Evolutionary conservation across 2,113 vertebrate genomes (phyloP).

Genomic region (Pterocles gutturalis): DNA sequence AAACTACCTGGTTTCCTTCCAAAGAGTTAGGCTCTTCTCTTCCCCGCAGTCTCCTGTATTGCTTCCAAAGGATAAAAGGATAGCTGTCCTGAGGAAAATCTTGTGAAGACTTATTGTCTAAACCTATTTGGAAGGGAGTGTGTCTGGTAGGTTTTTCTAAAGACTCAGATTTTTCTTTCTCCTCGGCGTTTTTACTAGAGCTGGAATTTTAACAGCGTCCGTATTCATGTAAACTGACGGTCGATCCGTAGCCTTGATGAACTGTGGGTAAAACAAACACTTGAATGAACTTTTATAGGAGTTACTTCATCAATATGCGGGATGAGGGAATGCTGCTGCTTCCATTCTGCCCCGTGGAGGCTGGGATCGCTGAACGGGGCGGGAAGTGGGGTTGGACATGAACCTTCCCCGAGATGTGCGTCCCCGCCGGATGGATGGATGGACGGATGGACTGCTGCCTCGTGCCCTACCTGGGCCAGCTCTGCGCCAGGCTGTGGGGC

Average conservation of each 20-base stretch:
- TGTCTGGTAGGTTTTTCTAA: background rate
- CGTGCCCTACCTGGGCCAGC: background rate
- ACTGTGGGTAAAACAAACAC: background rate
- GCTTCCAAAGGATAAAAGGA: background rate
- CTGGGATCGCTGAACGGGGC: background rate
- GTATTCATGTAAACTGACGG: background rate
- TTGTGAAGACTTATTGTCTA: background rate
- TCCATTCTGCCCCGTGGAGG: background rate
- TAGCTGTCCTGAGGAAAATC: background rate
- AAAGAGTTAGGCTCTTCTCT: background rate
- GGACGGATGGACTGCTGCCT: background rate
- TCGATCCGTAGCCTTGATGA: background rate
- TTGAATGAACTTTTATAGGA: background rate
- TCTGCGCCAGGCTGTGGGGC: background rate
- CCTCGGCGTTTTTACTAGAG: background rate
- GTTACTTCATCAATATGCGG: background rate
- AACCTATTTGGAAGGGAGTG: background rate
- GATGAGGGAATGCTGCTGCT: background rate
- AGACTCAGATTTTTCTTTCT: background rate
- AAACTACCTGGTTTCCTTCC: background rate
- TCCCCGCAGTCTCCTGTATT: background rate
- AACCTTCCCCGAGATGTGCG: fast-evolving
- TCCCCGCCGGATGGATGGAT: background rate
- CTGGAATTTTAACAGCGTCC: background rate
- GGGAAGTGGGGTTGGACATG: fast-evolving